Conservation (phyloP, 2,113 vertebrate genomes). For the Rhineura floridana region DNA sequence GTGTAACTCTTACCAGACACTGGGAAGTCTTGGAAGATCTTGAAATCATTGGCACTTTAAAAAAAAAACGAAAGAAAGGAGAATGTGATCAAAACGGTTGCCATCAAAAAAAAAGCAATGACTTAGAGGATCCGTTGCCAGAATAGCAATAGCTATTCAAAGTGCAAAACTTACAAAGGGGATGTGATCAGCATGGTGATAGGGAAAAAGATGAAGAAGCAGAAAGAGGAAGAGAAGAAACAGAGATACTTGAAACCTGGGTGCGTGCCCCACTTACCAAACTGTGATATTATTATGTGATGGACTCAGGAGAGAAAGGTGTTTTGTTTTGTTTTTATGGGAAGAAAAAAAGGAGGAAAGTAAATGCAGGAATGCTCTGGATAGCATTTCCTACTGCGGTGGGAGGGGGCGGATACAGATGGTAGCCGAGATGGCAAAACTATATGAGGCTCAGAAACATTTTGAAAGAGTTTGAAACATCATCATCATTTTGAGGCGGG, state of each 20-base stretch:
- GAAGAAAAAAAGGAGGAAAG: background rate
- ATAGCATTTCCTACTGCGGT: background rate
- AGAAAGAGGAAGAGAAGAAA: background rate
- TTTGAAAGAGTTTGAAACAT: too few relatives aligned
- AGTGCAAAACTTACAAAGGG: conserved; percentile 37
- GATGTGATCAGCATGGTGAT: background rate
- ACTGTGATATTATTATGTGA: conserved; percentile 2
- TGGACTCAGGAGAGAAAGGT: background rate
- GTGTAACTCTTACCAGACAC: background rate
- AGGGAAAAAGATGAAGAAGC: background rate
- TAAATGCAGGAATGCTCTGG: background rate
- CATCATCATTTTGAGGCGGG: background rate
- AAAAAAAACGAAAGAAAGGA: background rate
- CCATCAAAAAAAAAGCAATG: conserved; percentile 28
- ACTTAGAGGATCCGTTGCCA: conserved; percentile 6
- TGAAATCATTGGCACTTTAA: conserved; percentile 3
- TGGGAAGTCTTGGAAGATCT: conserved; percentile 1
- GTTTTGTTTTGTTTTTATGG: too few relatives aligned
- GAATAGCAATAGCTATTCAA: conserved; percentile 19
- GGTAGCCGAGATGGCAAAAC: background rate
- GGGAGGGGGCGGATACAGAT: background rate
- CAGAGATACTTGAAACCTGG: background rate
- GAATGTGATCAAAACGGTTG: conserved; percentile 32
- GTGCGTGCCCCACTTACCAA: background rate
- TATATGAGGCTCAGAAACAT: background rate